Percentiles rank a stretch among this genome's conserved stretches.
phyloP scores from a whole-genome alignment of 2,888 invertebrate genomes.

The Hydroisotoma schaefferi region DNA sequence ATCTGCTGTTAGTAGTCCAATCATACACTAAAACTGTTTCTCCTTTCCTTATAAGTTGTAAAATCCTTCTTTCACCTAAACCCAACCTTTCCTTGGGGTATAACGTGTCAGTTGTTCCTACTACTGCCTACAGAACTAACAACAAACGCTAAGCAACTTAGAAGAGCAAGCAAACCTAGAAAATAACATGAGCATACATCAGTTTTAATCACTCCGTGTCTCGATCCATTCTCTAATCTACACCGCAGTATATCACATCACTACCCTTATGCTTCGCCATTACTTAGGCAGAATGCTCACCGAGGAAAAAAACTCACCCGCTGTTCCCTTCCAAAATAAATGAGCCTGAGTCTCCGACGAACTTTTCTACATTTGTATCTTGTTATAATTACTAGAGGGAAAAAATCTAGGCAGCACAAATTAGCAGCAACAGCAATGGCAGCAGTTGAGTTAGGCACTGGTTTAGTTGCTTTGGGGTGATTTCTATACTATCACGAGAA shows the following conservation, averaged over 20 bases:
- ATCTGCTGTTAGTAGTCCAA: neutral
- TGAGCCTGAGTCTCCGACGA: too few relatives aligned
- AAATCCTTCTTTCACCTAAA: neutral
- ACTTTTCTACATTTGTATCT: too few relatives aligned
- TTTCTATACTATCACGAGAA: too few relatives aligned
- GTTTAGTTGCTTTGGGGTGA: too few relatives aligned
- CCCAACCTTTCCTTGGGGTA: neutral
- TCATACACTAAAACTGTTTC: neutral
- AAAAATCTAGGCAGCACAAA: too few relatives aligned
- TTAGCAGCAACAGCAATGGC: too few relatives aligned
- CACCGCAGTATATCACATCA: slow-evolving; percentile 39
- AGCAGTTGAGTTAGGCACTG: too few relatives aligned
- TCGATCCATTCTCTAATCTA: slow-evolving; percentile 43
- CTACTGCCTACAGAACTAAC: neutral
- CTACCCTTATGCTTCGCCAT: slow-evolving; percentile 16
- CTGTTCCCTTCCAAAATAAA: too few relatives aligned
- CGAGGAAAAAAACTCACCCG: neutral
- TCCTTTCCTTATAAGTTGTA: slow-evolving; percentile 1
- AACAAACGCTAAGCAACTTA: neutral
- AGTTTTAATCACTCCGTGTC: slow-evolving; percentile 47
- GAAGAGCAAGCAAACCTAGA: slow-evolving; percentile 11
- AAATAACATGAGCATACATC: slow-evolving; percentile 45
- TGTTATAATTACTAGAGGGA: too few relatives aligned
- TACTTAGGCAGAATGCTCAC: slow-evolving; percentile 11
- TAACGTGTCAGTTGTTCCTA: neutral